phyloP scores from a whole-genome alignment of 2,797 vertebrate species.

The Ateles fusciceps region DNA sequence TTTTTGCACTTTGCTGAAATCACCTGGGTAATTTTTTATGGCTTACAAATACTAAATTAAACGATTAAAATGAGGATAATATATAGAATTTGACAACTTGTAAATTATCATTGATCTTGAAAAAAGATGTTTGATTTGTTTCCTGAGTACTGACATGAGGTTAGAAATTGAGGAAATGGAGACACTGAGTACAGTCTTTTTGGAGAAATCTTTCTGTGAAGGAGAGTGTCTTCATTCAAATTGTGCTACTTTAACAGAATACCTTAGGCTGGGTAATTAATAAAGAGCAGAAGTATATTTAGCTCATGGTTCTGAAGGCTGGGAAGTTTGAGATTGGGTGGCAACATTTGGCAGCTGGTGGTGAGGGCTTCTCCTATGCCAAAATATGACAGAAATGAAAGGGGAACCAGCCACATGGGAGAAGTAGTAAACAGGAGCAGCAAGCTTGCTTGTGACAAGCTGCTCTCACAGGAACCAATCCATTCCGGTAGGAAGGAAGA shows the following conservation, averaged over 20 bases:
- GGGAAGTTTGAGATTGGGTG: not conserved
- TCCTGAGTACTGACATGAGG: not conserved
- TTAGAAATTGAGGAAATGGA: not conserved
- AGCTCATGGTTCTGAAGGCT: not conserved
- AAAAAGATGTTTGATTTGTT: not conserved
- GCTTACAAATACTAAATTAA: not conserved
- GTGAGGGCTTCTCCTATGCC: not conserved
- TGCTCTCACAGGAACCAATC: not conserved
- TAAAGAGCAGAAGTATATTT: not conserved
- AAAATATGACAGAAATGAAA: not conserved
- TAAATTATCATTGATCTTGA: not conserved
- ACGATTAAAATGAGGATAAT: not conserved
- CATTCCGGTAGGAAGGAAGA: not conserved
- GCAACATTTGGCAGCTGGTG: not conserved
- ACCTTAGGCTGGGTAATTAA: not conserved
- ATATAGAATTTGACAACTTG: not conserved
- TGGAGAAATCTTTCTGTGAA: not conserved
- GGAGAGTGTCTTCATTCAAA: not conserved
- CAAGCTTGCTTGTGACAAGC: not conserved
- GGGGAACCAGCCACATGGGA: not conserved
- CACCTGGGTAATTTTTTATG: not conserved
- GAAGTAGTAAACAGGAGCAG: not conserved
- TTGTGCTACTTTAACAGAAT: not conserved
- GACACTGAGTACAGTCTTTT: not conserved
- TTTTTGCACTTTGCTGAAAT: not conserved